Evolutionary conservation across 2,888 invertebrate genomes (phyloP).

Genomic region (Byasa hedistus): DNA sequence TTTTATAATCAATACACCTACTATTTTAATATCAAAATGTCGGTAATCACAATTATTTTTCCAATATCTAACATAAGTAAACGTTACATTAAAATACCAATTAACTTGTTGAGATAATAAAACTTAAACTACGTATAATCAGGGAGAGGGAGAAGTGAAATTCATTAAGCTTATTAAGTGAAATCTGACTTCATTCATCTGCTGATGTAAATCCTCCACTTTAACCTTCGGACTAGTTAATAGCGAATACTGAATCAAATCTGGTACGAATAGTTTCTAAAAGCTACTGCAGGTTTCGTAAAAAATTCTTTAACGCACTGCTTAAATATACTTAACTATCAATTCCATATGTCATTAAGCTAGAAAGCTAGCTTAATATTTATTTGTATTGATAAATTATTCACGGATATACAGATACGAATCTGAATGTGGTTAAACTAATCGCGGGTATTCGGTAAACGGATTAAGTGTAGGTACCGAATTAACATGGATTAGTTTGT

Average conservation of each 20-base stretch:
- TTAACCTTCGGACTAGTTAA: conserved; percentile 10
- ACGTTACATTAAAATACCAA: background rate
- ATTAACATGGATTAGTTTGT: conserved; percentile 14
- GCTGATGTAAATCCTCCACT: conserved; percentile 14
- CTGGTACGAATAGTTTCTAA: background rate
- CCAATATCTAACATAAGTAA: background rate
- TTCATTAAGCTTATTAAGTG: conserved; percentile 24
- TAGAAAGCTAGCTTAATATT: conserved; percentile 4
- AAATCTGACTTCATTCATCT: conserved; percentile 11
- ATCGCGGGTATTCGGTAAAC: conserved; percentile 8
- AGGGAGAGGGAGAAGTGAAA: conserved; percentile 5
- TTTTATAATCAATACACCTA: too few relatives aligned
- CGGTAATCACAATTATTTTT: too few relatives aligned
- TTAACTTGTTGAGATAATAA: conserved; percentile 6
- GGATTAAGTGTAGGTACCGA: conserved; percentile 9
- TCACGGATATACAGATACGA: conserved; percentile 6
- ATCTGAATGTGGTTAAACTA: conserved; percentile 6
- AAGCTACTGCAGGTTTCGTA: too few relatives aligned
- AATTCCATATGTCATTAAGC: background rate
- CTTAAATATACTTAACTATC: background rate
- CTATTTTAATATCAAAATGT: too few relatives aligned
- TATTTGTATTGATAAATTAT: conserved; percentile 19
- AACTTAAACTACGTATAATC: conserved; percentile 18
- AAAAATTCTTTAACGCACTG: too few relatives aligned
- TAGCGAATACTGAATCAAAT: background rate